Base-by-base conservation (phyloP, 2,888 invertebrate species). In the Lamellibrachia columna region DNA sequence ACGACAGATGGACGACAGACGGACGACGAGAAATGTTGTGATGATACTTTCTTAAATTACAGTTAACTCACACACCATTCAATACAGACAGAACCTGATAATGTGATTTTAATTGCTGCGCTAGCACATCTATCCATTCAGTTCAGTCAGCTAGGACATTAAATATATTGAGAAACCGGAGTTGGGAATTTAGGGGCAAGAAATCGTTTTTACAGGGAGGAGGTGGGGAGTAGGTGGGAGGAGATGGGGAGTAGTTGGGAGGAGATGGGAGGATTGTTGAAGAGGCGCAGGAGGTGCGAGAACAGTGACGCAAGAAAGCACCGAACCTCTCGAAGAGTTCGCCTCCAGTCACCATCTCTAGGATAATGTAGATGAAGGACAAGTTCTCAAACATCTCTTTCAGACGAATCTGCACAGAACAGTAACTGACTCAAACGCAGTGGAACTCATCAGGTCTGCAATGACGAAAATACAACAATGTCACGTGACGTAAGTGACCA, bases 241-340 rank as follows among this genome's bases (percentile, higher is more conserved):
- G 28, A 28, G 28, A 28, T 28, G 28, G 28, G 28, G 28, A 28
- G 28, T 28, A 22, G 22, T 2, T 22, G 75, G 11, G 22, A 28
- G 28, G 75, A 75, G 11, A 75, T 15, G 11, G 22, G 9, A 60
- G 60, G 15, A 3, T 11, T 22, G 11, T 4, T 1, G 11, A 3
- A 60, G 60, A 60, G 9, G 1, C 1, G 15, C 11, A 60, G 60
- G 4, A 4, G 15, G 60, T 22, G 60, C 15, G 7, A 60, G 60
- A 60, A 0, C 28, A 28, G 28, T 28, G 28, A 28, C 28, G 28
- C 28, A 28, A 28, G 28, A 28, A 28, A 28, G 28, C 28, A 28
- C 28, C 75, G 92, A 93, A 96, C 96, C 96, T 96, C 94, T 96
- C 96, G 95, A 96, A 96, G 8, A 96, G 94, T 93, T 96, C 96